phyloP scores from a whole-genome alignment of 1,140 invertebrate species.

The Ectropis grisescens region DNA sequence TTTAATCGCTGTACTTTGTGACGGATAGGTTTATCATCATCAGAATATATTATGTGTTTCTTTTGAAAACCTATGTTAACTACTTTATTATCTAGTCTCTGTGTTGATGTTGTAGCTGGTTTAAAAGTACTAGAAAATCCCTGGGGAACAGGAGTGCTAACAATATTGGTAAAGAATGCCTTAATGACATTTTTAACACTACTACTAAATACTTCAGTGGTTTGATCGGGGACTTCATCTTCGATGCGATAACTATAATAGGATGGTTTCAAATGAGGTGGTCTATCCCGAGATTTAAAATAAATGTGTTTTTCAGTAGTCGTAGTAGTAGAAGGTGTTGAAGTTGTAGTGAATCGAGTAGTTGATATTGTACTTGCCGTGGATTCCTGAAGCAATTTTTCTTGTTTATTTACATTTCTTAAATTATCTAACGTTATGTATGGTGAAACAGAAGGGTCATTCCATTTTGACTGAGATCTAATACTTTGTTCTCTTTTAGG shows the following conservation, averaged over 20 bases:
- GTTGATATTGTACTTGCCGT: too few relatives aligned
- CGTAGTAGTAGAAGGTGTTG: slow-evolving; percentile 20
- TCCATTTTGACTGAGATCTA: slow-evolving; percentile 18
- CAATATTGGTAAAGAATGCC: slow-evolving; percentile 47
- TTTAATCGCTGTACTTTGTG: slow-evolving; percentile 38
- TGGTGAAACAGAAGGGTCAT: slow-evolving; percentile 39
- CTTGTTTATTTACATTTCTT: slow-evolving; percentile 21
- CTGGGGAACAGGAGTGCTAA: slow-evolving; percentile 22
- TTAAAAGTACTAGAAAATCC: slow-evolving; percentile 17
- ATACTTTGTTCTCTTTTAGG: slow-evolving; percentile 8
- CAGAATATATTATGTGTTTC: slow-evolving; percentile 35
- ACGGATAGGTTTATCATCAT: slow-evolving; percentile 28
- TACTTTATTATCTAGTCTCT: slow-evolving; percentile 34
- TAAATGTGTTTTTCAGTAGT: slow-evolving; percentile 13
- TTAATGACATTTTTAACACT: slow-evolving; percentile 48
- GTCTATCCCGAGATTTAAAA: slow-evolving; percentile 14
- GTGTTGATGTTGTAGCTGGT: slow-evolving; percentile 6
- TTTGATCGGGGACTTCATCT: slow-evolving; percentile 45
- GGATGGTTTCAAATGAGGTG: slow-evolving; percentile 25
- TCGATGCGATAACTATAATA: slow-evolving; percentile 46
- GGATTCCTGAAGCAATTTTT: slow-evolving; percentile 1
- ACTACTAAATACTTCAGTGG: slow-evolving; percentile 49
- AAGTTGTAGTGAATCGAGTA: slow-evolving; percentile 12
- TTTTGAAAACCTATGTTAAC: slow-evolving; percentile 53
- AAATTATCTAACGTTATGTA: slow-evolving; percentile 52